Evolutionary conservation across 2,888 invertebrate genomes (phyloP).

Genomic region (Caenorhabditis sp.): DNA sequence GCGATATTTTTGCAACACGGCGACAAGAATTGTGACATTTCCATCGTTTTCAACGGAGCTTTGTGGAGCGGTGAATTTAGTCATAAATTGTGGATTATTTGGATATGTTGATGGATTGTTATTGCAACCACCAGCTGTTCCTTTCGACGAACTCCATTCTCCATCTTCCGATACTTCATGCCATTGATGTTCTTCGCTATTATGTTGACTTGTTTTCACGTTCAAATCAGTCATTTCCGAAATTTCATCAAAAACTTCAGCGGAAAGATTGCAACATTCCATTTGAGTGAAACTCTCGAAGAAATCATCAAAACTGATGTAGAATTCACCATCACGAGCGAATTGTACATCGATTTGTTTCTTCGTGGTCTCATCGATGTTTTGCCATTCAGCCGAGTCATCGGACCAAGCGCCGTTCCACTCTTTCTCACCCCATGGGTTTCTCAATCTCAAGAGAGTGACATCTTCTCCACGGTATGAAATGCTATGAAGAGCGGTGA

Average conservation of each 20-base stretch:
- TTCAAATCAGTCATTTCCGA: slow-evolving; percentile 64
- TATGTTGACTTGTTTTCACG: slow-evolving; percentile 76
- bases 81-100: slow-evolving; percentile 89
- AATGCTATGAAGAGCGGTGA: slow-evolving; percentile 77
- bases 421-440: slow-evolving; percentile 74
- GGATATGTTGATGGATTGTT: slow-evolving; percentile 86
- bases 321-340: slow-evolving; percentile 93
- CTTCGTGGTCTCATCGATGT: slow-evolving; percentile 84
- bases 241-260: slow-evolving; percentile 81
- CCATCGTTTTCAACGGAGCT: slow-evolving; percentile 77
- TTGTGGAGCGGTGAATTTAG: slow-evolving; percentile 85
- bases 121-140: slow-evolving; percentile 94
- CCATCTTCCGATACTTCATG: slow-evolving; percentile 90
- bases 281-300: slow-evolving; percentile 82
- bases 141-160: slow-evolving; percentile 84
- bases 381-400: slow-evolving; percentile 80
- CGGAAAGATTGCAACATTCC: slow-evolving; percentile 93
- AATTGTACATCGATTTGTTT: slow-evolving; percentile 86
- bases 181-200: slow-evolving; percentile 76
- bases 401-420: slow-evolving; percentile 96
- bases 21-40: slow-evolving; percentile 83
- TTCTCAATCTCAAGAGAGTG: slow-evolving; percentile 26
- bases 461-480: slow-evolving; percentile 14
- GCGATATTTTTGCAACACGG: slow-evolving; percentile 83
- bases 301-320: slow-evolving; percentile 92